These are phyloP conservation scores for Pipa parva DNA, from an alignment of 2,113 vertebrate genomes.

Conservation along the genomic window DNA sequence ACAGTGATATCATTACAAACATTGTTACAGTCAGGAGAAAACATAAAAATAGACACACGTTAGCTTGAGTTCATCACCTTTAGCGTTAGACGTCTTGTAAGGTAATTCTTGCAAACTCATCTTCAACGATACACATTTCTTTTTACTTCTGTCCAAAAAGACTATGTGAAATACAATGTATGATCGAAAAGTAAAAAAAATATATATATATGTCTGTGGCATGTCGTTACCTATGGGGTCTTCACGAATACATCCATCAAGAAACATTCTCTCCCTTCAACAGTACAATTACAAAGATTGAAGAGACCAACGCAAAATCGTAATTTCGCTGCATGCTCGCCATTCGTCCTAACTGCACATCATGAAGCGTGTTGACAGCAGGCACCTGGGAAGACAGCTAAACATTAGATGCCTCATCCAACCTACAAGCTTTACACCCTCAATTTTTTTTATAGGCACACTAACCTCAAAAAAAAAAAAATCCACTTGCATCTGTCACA, in stretches of 20 bases:
- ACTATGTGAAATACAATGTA: background rate
- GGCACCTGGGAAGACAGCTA: constrained; percentile 21
- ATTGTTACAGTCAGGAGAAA: constrained; percentile 7
- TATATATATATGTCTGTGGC: background rate
- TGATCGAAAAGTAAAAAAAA: background rate
- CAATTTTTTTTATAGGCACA: background rate
- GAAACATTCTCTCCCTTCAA: background rate
- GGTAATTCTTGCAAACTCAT: background rate
- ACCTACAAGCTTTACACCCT: background rate
- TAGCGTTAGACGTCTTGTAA: background rate
- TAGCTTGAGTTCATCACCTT: background rate
- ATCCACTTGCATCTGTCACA: too few relatives aligned
- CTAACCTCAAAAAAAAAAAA: too few relatives aligned
- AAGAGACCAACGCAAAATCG: background rate
- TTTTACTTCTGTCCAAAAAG: background rate
- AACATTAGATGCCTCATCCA: constrained; percentile 20
- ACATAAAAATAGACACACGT: background rate
- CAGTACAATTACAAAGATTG: constrained; percentile 4
- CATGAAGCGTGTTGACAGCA: background rate
- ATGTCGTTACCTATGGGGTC: background rate
- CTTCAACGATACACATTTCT: background rate
- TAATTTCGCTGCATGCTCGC: background rate
- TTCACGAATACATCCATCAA: constrained; percentile 1
- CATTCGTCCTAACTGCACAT: background rate
- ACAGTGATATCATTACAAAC: constrained; percentile 10